These are phyloP conservation scores for Myiothlypis chrysogaster DNA, from an alignment of 2,797 vertebrate genomes.

Conservation along the genomic window DNA sequence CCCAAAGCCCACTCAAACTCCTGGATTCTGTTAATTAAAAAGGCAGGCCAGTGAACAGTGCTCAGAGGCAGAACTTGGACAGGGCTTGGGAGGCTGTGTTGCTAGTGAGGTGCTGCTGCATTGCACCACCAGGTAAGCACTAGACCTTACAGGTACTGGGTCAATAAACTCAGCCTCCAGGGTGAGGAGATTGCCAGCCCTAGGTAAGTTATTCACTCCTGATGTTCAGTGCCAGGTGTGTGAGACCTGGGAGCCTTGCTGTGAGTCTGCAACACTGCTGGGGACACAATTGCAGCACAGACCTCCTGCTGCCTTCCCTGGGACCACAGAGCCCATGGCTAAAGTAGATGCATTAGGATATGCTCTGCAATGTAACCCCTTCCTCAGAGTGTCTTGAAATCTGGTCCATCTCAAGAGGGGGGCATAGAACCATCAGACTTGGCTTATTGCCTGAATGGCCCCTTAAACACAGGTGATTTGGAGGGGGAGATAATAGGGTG, in stretches of 20 bases:
- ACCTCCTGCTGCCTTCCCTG: neutral
- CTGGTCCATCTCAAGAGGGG: neutral
- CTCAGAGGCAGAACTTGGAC: neutral
- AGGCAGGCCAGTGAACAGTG: neutral
- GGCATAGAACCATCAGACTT: neutral
- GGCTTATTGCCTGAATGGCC: neutral
- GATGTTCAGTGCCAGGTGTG: accelerated
- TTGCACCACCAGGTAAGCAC: neutral
- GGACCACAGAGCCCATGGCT: neutral
- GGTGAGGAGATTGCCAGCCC: neutral
- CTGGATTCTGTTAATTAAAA: neutral
- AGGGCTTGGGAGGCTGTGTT: neutral
- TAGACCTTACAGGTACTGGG: neutral
- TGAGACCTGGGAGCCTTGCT: neutral
- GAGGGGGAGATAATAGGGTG: neutral
- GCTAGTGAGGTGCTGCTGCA: neutral
- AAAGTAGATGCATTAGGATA: neutral
- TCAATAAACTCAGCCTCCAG: neutral
- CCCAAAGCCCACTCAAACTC: neutral
- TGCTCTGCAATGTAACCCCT: neutral
- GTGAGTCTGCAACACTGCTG: accelerated
- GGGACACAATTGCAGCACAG: neutral
- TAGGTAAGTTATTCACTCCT: neutral
- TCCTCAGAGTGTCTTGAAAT: neutral
- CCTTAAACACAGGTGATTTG: neutral